These are phyloP conservation scores for Labroides dimidiatus DNA, from an alignment of 2,797 vertebrate genomes.

Conservation along the genomic window DNA sequence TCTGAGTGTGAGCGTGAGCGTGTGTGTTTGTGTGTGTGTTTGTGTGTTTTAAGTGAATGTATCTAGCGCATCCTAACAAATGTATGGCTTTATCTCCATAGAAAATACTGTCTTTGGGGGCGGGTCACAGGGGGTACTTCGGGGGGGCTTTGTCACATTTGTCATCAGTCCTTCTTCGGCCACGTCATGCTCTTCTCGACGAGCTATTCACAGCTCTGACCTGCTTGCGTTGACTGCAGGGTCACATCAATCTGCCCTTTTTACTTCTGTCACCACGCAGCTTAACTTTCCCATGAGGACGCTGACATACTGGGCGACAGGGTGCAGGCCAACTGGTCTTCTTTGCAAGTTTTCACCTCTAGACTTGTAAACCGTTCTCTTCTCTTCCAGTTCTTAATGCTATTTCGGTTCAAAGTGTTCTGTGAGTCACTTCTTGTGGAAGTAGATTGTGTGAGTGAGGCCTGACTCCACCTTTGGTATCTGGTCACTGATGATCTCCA, in stretches of 20 bases:
- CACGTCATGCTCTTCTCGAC: slow-evolving; percentile 44
- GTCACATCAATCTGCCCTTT: slow-evolving; percentile 45
- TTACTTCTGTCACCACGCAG: slow-evolving; percentile 37
- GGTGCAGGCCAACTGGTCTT: slow-evolving; percentile 52
- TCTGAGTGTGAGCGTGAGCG: slow-evolving; percentile 6
- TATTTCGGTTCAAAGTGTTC: slow-evolving; percentile 48
- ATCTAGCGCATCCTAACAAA: slow-evolving; percentile 86
- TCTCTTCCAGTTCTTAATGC: slow-evolving; percentile 51
- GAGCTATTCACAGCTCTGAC: slow-evolving; percentile 63
- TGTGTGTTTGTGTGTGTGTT: slow-evolving; percentile 20
- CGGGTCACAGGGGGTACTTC: slow-evolving; percentile 57
- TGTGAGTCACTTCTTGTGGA: slow-evolving; percentile 96
- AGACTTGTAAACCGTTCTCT: slow-evolving; percentile 12
- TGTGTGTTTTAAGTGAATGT: slow-evolving; percentile 64
- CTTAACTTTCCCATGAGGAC: slow-evolving; percentile 47
- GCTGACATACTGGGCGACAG: slow-evolving; percentile 45
- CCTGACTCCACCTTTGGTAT: slow-evolving; percentile 99
- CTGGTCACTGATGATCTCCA: slow-evolving; percentile 99
- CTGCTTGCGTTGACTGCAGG: slow-evolving; percentile 47
- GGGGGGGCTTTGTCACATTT: slow-evolving; percentile 73
- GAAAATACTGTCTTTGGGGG: slow-evolving; percentile 85
- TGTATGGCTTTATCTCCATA: slow-evolving; percentile 99
- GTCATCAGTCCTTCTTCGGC: slow-evolving; percentile 70
- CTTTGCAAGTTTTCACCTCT: slow-evolving; percentile 27
- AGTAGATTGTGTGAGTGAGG: slow-evolving; percentile 96